These are phyloP conservation scores for Pocillopora grandis DNA, from an alignment of 92 coral and sea anemone genomes.

Conservation along the genomic window DNA sequence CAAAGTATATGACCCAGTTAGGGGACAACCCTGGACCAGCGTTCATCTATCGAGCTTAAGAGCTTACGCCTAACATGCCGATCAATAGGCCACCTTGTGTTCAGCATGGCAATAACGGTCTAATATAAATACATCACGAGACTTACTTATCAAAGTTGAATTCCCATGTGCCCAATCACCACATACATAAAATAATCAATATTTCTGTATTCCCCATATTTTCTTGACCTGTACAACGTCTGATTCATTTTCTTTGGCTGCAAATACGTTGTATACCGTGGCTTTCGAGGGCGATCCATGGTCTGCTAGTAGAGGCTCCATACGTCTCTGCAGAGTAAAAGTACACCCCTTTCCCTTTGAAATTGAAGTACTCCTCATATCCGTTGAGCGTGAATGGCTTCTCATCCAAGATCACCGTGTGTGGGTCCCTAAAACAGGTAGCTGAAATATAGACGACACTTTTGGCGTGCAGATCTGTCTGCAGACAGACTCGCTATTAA, in stretches of 20 bases:
- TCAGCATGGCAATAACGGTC: too few species aligned
- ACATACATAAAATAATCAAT: too few species aligned
- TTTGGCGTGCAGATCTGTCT: too few species aligned
- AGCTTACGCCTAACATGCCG: not conserved
- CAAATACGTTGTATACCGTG: conserved; percentile 81
- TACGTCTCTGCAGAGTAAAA: conserved; percentile 85
- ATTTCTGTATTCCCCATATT: too few species aligned
- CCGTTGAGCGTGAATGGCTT: conserved; percentile 91
- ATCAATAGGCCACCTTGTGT: too few species aligned
- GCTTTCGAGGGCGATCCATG: conserved; percentile 50
- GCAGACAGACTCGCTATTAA: too few species aligned
- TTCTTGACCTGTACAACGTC: conserved; percentile 72
- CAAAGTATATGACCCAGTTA: too few species aligned
- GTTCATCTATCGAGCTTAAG: not conserved
- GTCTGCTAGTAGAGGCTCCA: conserved; percentile 68
- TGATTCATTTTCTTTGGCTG: conserved; percentile 59
- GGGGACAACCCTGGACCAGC: too few species aligned
- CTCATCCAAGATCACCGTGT: conserved; percentile 87
- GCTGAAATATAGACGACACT: conserved; percentile 21
- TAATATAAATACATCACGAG: too few species aligned
- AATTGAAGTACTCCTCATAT: conserved; percentile 70
- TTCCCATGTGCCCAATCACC: not conserved
- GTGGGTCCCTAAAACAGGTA: conserved; percentile 91
- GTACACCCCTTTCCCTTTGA: conserved; percentile 54
- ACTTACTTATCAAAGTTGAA: not conserved